These are phyloP conservation scores for Apocheima hispidaria DNA, from an alignment of 2,888 invertebrate species.

Conservation along the genomic window DNA sequence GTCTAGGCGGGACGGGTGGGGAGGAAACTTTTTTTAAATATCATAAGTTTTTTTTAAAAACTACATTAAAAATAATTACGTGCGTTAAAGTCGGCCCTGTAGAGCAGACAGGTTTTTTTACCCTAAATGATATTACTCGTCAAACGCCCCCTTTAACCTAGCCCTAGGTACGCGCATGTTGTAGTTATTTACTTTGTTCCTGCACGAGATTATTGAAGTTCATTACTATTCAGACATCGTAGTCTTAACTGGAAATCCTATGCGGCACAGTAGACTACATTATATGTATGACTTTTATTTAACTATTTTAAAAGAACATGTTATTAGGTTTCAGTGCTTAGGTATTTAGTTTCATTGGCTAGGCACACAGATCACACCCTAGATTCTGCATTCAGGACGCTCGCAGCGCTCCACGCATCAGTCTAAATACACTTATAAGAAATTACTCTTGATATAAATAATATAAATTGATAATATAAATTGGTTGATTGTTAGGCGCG, in stretches of 20 bases:
- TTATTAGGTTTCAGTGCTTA: too few relatives aligned
- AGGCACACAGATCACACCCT: too few relatives aligned
- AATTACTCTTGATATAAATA: too few relatives aligned
- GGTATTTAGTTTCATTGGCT: too few relatives aligned
- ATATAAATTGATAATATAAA: too few relatives aligned
- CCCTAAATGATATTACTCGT: not conserved
- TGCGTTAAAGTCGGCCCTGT: too few relatives aligned
- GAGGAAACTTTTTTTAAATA: not conserved
- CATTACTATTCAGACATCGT: conserved; percentile 60
- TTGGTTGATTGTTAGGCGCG: too few relatives aligned
- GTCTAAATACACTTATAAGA: too few relatives aligned
- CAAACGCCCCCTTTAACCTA: not conserved
- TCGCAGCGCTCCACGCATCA: too few relatives aligned
- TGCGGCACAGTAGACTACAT: conserved; percentile 38
- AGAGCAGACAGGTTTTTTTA: not conserved
- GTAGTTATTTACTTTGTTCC: conserved; percentile 78
- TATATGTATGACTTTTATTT: conserved; percentile 43
- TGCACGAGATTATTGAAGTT: conserved; percentile 63
- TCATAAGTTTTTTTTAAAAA: not conserved
- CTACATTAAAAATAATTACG: not conserved
- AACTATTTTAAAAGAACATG: too few relatives aligned
- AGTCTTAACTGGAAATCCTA: conserved; percentile 51
- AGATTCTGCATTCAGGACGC: too few relatives aligned
- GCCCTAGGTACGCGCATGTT: conserved; percentile 40
- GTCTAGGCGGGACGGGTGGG: conserved; percentile 2